phyloP scores from a whole-genome alignment of 2,113 vertebrate species.

The Oreochromis tanganicae region DNA sequence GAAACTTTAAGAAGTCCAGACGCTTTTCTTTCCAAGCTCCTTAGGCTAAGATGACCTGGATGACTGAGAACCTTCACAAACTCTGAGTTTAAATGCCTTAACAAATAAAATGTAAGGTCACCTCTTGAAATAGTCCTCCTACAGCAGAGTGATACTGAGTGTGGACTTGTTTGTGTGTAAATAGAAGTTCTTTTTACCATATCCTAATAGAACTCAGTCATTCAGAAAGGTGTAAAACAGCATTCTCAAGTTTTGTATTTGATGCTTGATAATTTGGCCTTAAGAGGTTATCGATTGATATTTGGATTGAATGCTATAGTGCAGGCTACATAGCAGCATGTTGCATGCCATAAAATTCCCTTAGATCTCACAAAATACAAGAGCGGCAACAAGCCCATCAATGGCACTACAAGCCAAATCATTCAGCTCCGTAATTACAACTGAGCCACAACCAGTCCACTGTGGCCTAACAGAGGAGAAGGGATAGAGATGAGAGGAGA shows the following conservation, averaged over 20 bases:
- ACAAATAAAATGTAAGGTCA: neutral
- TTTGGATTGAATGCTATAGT: neutral
- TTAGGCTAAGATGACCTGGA: neutral
- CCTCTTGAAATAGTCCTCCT: neutral
- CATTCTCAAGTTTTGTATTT: neutral
- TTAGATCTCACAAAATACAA: slow-evolving; percentile 19
- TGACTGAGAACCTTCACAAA: neutral
- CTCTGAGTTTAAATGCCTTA: neutral
- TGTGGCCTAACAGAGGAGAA: slow-evolving; percentile 19
- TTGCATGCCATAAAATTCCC: slow-evolving; percentile 14
- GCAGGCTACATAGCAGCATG: neutral
- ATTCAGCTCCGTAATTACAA: slow-evolving; percentile 61
- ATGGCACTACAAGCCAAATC: slow-evolving; percentile 50
- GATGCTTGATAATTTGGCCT: slow-evolving; percentile 13
- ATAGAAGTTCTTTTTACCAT: neutral
- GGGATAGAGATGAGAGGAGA: neutral
- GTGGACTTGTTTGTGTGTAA: neutral
- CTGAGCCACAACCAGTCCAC: slow-evolving; percentile 31
- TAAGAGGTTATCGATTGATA: slow-evolving; percentile 48
- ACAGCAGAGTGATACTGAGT: neutral
- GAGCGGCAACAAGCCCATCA: slow-evolving; percentile 23
- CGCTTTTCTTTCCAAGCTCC: neutral
- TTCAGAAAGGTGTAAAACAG: slow-evolving; percentile 7
- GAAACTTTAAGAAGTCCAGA: neutral
- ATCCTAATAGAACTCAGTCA: neutral